These are phyloP conservation scores for Sebastes goodei DNA, from an alignment of 2,797 vertebrate species.

Conservation along the genomic window DNA sequence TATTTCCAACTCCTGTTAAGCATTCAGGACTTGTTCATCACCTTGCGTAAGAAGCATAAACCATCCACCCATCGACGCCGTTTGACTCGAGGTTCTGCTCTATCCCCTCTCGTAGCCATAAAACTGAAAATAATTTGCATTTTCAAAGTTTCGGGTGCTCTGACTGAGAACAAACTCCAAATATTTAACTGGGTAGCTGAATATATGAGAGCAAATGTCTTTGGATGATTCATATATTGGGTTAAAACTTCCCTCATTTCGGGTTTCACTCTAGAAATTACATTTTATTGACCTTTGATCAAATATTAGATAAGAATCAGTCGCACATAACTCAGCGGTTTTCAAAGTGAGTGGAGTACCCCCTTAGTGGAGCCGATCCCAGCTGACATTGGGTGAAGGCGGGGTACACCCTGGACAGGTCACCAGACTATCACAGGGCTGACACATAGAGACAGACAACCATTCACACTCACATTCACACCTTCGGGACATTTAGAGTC, in stretches of 20 bases:
- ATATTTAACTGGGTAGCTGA: not conserved
- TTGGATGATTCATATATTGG: not conserved
- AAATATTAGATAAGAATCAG: not conserved
- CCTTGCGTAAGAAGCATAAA: constrained; percentile 7
- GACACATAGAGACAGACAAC: too few relatives aligned
- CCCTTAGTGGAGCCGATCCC: too few relatives aligned
- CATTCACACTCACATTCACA: too few relatives aligned
- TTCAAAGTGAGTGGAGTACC: too few relatives aligned
- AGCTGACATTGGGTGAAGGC: too few relatives aligned
- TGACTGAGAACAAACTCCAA: not conserved
- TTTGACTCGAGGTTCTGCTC: not conserved
- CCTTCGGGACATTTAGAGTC: too few relatives aligned
- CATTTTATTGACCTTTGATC: not conserved
- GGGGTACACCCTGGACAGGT: too few relatives aligned
- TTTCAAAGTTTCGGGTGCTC: constrained; percentile 1
- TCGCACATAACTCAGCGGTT: too few relatives aligned
- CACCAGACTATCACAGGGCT: too few relatives aligned
- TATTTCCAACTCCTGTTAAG: not conserved
- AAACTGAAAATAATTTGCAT: not conserved
- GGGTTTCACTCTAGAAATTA: not conserved
- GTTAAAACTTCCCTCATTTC: not conserved
- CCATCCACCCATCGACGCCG: not conserved
- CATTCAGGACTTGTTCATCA: not conserved
- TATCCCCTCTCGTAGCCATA: not conserved
- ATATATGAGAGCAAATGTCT: not conserved